Percentiles rank a stretch among this genome's conserved stretches.
Conservation (phyloP, 1,140 invertebrate species). For the Drosophila lini region DNA sequence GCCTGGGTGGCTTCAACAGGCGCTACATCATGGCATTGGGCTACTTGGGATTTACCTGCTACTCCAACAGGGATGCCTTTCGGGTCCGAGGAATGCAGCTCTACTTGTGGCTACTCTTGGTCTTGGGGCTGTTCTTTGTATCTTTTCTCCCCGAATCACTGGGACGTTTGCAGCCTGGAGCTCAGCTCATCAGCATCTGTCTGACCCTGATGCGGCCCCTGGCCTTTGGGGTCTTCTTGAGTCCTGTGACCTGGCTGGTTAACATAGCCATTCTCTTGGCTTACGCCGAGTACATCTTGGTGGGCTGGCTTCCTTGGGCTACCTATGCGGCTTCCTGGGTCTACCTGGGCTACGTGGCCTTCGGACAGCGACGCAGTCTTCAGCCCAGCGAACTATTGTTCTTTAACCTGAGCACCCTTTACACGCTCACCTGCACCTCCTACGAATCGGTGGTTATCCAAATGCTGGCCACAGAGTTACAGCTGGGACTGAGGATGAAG, state of each 20-base stretch:
- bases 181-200: conserved; percentile 27
- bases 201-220: conserved; percentile 36
- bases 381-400: conserved; percentile 14
- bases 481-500: conserved; percentile 35
- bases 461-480: conserved; percentile 44
- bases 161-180: conserved; percentile 31
- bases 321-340: conserved; percentile 26
- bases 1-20: conserved; percentile 34
- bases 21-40: conserved; percentile 21
- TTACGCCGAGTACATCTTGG: conserved; percentile 13
- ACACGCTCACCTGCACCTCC: conserved; percentile 49
- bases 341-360: conserved; percentile 22
- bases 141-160: conserved; percentile 32
- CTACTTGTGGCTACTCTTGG: conserved; percentile 38
- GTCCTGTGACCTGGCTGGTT: conserved; percentile 11
- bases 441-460: conserved; percentile 57
- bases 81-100: not conserved
- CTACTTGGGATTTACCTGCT: conserved; percentile 43
- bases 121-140: conserved; percentile 22
- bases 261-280: conserved; percentile 25
- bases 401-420: conserved; percentile 47
- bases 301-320: not conserved
- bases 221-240: not conserved
- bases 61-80: conserved; percentile 27
- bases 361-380: conserved; percentile 3